Conservation (phyloP, 2,113 vertebrate genomes). For the Ictalurus furcatus region DNA sequence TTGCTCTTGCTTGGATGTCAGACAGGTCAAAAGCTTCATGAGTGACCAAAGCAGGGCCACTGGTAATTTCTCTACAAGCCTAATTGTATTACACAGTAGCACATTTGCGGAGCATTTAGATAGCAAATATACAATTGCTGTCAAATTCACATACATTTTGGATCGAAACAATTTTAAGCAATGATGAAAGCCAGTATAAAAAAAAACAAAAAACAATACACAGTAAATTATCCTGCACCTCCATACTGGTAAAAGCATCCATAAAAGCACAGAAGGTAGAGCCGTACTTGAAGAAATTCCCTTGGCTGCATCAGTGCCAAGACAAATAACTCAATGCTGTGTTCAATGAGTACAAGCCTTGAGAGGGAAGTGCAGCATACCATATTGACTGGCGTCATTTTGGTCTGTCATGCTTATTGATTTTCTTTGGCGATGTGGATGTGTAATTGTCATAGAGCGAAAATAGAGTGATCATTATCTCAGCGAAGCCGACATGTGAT, state of each 20-base stretch:
- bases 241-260: slow-evolving; percentile 18
- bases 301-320: slow-evolving; percentile 25
- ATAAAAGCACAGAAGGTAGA: slow-evolving; percentile 8
- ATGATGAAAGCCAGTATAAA: slow-evolving; percentile 5
- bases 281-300: slow-evolving; percentile 42
- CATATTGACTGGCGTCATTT: slow-evolving; percentile 39
- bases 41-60: slow-evolving; percentile 18
- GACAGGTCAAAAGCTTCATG: slow-evolving; percentile 36
- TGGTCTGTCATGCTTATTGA: slow-evolving; percentile 42
- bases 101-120: background rate
- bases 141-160: background rate
- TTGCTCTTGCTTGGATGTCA: slow-evolving; percentile 31
- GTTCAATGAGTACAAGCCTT: slow-evolving; percentile 42
- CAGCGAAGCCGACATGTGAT: background rate
- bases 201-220: slow-evolving; percentile 19
- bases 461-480: slow-evolving; percentile 13
- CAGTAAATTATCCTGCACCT: background rate
- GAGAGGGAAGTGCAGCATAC: slow-evolving; percentile 39
- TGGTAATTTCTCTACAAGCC: slow-evolving; percentile 18
- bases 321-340: slow-evolving; percentile 44
- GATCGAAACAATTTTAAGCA: background rate
- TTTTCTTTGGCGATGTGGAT: slow-evolving; percentile 19
- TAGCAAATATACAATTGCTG: background rate
- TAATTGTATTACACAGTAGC: background rate
- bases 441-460: slow-evolving; percentile 14